Percentiles rank a stretch among this genome's conserved stretches.
Evolutionary conservation across 1,140 invertebrate genomes (phyloP).

Genomic region (Zaprionus davidi): DNA sequence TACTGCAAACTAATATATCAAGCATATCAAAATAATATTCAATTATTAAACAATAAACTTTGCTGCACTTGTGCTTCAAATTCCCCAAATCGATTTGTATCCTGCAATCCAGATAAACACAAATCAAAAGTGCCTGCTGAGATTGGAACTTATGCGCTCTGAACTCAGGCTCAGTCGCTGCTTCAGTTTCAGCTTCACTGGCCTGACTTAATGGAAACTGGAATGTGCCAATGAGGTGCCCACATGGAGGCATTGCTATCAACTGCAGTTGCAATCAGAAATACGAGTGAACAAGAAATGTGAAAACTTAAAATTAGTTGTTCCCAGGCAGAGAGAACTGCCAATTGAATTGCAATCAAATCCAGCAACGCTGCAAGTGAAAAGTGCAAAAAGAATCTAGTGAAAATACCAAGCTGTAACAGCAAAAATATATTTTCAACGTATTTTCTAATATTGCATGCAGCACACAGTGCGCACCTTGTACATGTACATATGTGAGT

Average conservation of each 20-base stretch:
- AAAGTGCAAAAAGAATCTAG: background rate
- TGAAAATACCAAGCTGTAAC: background rate
- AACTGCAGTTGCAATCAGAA: background rate
- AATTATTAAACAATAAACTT: too few relatives aligned
- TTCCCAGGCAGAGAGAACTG: background rate
- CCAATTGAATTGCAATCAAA: slow-evolving; percentile 1
- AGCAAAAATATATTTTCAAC: slow-evolving; percentile 1
- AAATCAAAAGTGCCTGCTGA: background rate
- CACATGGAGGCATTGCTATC: background rate
- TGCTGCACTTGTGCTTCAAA: too few relatives aligned
- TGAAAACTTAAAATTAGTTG: background rate
- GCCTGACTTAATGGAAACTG: background rate
- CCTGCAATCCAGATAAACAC: background rate
- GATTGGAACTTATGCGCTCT: background rate
- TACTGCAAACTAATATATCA: too few relatives aligned
- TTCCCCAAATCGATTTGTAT: too few relatives aligned
- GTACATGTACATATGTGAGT: background rate
- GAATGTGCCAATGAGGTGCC: background rate
- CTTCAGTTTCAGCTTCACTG: background rate
- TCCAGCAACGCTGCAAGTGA: background rate
- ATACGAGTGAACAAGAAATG: background rate
- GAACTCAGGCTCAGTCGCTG: background rate
- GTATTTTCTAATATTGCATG: background rate
- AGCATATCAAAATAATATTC: too few relatives aligned
- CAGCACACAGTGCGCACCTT: slow-evolving; percentile 24